These are phyloP conservation scores for Hippoglossus hippoglossus DNA, from an alignment of 2,797 vertebrate species.

Conservation along the genomic window DNA sequence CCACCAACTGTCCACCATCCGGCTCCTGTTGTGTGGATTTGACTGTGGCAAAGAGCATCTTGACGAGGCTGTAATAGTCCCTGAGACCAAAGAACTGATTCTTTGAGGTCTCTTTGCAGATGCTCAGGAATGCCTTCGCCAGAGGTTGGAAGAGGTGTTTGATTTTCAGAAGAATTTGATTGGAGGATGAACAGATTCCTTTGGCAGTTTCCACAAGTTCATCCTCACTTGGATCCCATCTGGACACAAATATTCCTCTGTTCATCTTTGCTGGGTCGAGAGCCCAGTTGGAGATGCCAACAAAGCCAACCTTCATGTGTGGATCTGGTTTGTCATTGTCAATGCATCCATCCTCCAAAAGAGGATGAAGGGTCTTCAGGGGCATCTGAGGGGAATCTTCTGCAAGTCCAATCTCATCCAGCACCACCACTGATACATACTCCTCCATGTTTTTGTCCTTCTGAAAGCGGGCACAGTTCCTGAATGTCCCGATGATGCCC, in stretches of 20 bases:
- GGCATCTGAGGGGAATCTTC: conserved; percentile 89
- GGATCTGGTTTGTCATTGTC: conserved; percentile 81
- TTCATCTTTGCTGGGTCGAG: conserved; percentile 90
- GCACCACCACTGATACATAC: conserved; percentile 86
- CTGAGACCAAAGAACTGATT: conserved; percentile 88
- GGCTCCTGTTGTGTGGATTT: conserved; percentile 69
- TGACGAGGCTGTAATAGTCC: conserved; percentile 87
- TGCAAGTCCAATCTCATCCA: conserved; percentile 88
- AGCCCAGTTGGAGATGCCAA: conserved; percentile 89
- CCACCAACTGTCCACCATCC: conserved; percentile 69
- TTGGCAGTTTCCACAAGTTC: conserved; percentile 85
- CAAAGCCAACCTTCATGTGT: conserved; percentile 87
- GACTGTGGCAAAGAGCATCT: conserved; percentile 81
- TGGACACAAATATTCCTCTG: conserved; percentile 86
- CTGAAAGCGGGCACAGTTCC: conserved; percentile 86
- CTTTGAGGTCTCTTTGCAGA: conserved; percentile 69
- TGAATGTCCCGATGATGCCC: conserved; percentile 86
- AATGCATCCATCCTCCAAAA: conserved; percentile 87
- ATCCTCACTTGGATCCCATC: conserved; percentile 81
- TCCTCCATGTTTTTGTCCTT: conserved; percentile 84
- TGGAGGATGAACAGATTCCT: conserved; percentile 83
- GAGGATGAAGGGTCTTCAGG: conserved; percentile 86
- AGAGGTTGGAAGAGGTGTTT: conserved; percentile 80
- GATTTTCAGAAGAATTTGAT: conserved; percentile 70
- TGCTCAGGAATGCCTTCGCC: conserved; percentile 78